A percentile compares a stretch with the other conserved stretches of the same genome.
These are phyloP conservation scores for Arctocebus calabarensis DNA, from an alignment of 2,797 vertebrate genomes.

Conservation along the genomic window DNA sequence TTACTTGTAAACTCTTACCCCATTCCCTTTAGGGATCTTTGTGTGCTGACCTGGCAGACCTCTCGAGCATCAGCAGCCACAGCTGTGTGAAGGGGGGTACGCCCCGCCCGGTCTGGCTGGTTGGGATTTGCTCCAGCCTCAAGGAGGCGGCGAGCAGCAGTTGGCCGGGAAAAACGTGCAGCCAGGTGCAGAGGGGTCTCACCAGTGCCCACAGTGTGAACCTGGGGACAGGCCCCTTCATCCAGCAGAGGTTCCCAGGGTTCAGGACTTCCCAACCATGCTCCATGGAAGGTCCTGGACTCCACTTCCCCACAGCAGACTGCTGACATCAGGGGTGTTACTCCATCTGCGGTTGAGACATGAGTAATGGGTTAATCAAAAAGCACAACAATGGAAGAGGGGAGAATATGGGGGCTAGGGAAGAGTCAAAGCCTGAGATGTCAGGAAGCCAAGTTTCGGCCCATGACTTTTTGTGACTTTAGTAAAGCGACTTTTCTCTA, in stretches of 20 bases:
- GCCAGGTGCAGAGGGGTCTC: constrained; percentile 86
- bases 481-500: neutral
- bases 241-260: constrained; percentile 79
- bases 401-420: neutral
- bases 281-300: constrained; percentile 65
- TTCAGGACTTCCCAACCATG: constrained; percentile 71
- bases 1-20: neutral
- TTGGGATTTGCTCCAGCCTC: constrained; percentile 86
- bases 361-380: neutral
- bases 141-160: constrained; percentile 83
- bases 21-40: neutral
- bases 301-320: constrained; percentile 78
- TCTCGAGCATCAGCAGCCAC: constrained; percentile 86
- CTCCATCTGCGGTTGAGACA: constrained; percentile 76
- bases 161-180: constrained; percentile 83
- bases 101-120: constrained; percentile 81
- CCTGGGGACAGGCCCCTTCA: constrained; percentile 85
- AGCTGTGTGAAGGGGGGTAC: constrained; percentile 85
- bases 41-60: constrained; percentile 84
- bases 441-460: neutral
- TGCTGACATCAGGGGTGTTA: constrained; percentile 84
- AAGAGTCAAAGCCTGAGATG: neutral
- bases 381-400: neutral
- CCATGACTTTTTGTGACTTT: constrained; percentile 9
- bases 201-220: constrained; percentile 75